These are phyloP conservation scores for Apodemus sylvaticus DNA, from an alignment of 2,113 vertebrate genomes.

Conservation along the genomic window DNA sequence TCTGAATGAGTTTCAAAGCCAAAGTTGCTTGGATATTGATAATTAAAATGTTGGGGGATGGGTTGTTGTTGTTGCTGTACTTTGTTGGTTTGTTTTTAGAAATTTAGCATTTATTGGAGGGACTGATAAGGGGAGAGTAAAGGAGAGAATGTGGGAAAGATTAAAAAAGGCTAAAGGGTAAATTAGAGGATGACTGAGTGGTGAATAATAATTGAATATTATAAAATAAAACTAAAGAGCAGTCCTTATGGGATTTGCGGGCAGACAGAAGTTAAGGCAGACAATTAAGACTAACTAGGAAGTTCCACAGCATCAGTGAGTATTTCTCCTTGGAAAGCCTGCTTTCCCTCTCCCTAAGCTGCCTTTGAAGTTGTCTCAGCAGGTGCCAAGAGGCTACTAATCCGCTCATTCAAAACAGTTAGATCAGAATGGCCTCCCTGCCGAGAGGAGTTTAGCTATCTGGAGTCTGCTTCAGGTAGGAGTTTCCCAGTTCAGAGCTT, in stretches of 20 bases:
- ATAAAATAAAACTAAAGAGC: background rate
- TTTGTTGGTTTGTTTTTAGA: background rate
- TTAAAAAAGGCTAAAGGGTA: background rate
- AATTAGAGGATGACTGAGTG: background rate
- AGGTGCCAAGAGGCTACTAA: background rate
- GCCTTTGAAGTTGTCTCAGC: slow-evolving; percentile 4
- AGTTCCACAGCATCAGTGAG: background rate
- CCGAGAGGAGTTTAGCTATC: background rate
- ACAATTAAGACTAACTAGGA: background rate
- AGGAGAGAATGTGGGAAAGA: background rate
- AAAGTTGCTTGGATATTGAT: background rate
- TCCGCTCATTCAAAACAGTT: slow-evolving; percentile 8
- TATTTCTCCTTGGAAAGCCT: background rate
- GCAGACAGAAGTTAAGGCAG: background rate
- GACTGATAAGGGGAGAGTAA: background rate
- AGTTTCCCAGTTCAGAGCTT: slow-evolving; percentile 1
- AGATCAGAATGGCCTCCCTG: background rate
- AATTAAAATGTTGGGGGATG: background rate
- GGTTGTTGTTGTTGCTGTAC: background rate
- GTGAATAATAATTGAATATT: background rate
- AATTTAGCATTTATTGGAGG: background rate
- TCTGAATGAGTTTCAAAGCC: background rate
- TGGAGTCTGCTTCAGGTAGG: background rate
- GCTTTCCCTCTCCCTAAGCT: background rate
- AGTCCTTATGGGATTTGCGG: background rate